A percentile compares a stretch with the other conserved stretches of the same genome.
Conservation (phyloP, 2,797 vertebrate species). For the Clamator glandarius region DNA sequence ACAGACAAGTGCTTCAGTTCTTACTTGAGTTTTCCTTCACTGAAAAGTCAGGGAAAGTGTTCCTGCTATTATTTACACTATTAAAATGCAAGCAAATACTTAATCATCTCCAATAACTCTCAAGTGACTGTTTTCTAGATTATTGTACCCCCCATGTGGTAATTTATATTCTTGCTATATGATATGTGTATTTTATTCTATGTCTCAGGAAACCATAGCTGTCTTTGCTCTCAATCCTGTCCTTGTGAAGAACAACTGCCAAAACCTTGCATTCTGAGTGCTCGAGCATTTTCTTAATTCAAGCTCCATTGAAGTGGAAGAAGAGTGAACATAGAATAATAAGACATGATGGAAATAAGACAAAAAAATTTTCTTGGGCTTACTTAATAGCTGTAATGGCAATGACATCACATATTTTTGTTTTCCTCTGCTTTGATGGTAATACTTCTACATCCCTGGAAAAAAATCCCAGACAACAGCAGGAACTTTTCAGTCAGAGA, state of each 20-base stretch:
- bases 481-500: neutral
- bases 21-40: too few species aligned
- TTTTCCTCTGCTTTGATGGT: neutral
- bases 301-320: neutral
- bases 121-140: neutral
- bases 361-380: neutral
- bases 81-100: neutral
- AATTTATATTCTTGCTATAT: neutral
- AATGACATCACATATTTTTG: neutral
- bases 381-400: neutral
- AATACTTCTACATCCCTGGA: neutral
- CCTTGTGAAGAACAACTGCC: neutral
- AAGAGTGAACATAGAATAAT: neutral
- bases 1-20: too few species aligned
- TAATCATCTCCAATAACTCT: neutral
- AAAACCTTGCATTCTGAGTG: neutral
- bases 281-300: neutral
- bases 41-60: too few species aligned
- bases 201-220: neutral
- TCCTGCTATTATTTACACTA: too few species aligned
- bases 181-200: neutral
- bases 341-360: neutral
- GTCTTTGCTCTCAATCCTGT: neutral
- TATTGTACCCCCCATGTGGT: neutral
- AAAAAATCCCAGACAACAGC: neutral